Evolutionary conservation across 2,113 vertebrate species (phyloP).

Genomic region (Alosa alosa): DNA sequence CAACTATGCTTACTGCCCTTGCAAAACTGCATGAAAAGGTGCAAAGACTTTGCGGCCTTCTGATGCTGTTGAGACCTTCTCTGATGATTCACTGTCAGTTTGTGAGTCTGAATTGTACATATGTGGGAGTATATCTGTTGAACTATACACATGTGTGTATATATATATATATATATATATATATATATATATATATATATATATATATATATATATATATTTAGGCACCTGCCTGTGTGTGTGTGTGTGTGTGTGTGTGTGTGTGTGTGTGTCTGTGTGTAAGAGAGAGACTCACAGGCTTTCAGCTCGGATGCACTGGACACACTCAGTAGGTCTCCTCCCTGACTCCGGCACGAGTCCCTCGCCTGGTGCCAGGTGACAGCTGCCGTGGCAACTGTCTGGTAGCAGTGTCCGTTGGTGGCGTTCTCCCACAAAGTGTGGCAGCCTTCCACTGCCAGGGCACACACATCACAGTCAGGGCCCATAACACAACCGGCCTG

Average conservation of each 20-base stretch:
- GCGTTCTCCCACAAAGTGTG: conserved; percentile 71
- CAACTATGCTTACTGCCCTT: background rate
- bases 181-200: too few relatives aligned
- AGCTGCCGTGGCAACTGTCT: conserved; percentile 78
- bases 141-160: background rate
- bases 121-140: background rate
- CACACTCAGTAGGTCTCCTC: conserved; percentile 86
- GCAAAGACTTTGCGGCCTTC: background rate
- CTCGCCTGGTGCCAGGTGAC: conserved; percentile 90
- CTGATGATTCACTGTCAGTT: background rate
- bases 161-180: too few relatives aligned
- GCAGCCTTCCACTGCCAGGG: conserved; percentile 81
- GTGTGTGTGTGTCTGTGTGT: background rate
- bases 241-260: too few relatives aligned
- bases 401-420: conserved; percentile 79
- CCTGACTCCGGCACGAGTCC: conserved; percentile 86
- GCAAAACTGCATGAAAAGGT: background rate
- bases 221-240: too few relatives aligned
- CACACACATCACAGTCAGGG: background rate
- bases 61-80: too few relatives aligned
- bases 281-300: conserved; percentile 60
- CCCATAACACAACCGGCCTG: background rate
- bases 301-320: conserved; percentile 66
- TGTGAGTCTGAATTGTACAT: background rate
- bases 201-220: too few relatives aligned